Evolutionary conservation across 2,888 invertebrate genomes (phyloP), one percentile per base, ranked within the genome.

Genomic region (Heliconius charithonia): DNA sequence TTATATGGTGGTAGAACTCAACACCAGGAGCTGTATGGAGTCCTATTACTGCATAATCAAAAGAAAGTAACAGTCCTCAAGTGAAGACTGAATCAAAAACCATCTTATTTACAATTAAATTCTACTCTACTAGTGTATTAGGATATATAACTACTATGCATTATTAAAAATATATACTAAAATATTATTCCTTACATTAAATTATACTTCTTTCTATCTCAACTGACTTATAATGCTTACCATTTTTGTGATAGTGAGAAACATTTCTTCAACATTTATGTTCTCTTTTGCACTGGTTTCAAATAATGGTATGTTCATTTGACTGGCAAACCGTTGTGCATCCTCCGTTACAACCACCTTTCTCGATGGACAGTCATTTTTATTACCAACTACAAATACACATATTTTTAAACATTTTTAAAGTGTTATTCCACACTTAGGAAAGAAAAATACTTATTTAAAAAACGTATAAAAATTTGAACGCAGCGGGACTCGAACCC

Each of bases 251-350:
- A 97, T 96, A 84, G 96, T 96, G 89, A 97, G 95, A 92, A 97
- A 96, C 97, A 99, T 99, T 95, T 99, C 99, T 95, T 99, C 99
- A 78, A 99, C 99, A 95, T 99, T 99, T 87, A 98, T 97, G 94
- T 99, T 99, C 91, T 99, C 99, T 96, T 99, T 99, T 90, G 99
- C 99, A 89, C 99, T 99, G 83, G 99, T 99, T 95, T 99, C 99
- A 93, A 98, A 99, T 85, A 99, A 95, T 86, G 98, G 97, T 90
- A 99, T 99, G 86, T 97, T 97, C 98, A 99, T 99, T 94, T 99
- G 98, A 90, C 97, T 97, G 80, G 99, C 99, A 95, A 99, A 99
- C 88, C 98, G 96, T 95, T 98, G 97, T 81, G 99, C 99, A 95
- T 99, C 99, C 91, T 98, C 98, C 69, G 99, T 99, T 81, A 99